Base-by-base conservation (phyloP, 2,888 invertebrate genomes). In the Amphipyra berbera region DNA sequence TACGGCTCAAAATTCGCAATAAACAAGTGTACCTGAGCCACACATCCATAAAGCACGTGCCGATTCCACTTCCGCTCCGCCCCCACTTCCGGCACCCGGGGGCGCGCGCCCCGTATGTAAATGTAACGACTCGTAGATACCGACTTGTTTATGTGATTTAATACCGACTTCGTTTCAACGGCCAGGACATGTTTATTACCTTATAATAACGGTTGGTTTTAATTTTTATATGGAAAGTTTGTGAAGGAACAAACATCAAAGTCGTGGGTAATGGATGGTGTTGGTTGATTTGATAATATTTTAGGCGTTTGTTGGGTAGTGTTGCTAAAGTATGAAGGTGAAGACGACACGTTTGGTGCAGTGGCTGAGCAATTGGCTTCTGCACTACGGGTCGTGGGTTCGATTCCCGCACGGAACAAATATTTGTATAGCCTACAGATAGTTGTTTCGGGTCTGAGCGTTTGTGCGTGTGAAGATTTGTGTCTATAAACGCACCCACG, bases 141-240 rank as follows among this genome's bases (percentile, higher is more conserved):
- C 61, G 65, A 81, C 73, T 81, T 81, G 81, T 81, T 81, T 79
- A 81, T 82, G 65, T 82, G 82, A 78, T 72, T 79, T 76, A 78
- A 81, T 78, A 68, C 59, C 59, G 59, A 78, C 60, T 78, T 56
- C 73, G 66, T 72, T 72, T 76, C 72, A 72, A 72, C 76, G 44
- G 44, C 60, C 60, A 60, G 49, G 72, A 57, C 55, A 76, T 76
- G 57, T 74, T 77, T 74, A 74, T 74, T 62, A 61, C 67, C 75
- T 68, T 71, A 56, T 66, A 72, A 73, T 71, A 69, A 68, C 49
- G 42, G 72, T 50, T 48, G 48, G 52, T 69, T 79, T 56, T 77
- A 76, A 81, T 67, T 72, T 68, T 66, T 68, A 61, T 61, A 37
- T 49, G 15, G 9, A 45, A 61, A 61, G 12, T 68, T 60, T 47